A percentile compares a stretch with the other conserved stretches of the same genome.
Evolutionary conservation across 2,888 invertebrate genomes (phyloP).

Genomic region (Microctonus brassicae): DNA sequence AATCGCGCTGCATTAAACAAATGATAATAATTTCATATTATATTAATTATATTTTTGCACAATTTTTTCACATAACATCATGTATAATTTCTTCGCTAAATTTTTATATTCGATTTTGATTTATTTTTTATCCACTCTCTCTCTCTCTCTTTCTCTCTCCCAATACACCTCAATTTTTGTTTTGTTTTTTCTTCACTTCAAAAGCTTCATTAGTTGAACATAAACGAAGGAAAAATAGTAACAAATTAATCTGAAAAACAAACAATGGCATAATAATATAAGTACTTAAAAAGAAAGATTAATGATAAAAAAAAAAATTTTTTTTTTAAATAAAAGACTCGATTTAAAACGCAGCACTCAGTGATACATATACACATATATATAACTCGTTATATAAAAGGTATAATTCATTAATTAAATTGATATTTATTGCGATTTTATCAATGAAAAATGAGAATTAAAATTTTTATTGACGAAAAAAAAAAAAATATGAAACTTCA

Average conservation of each 20-base stretch:
- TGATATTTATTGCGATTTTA: background rate
- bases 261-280: conserved; percentile 15
- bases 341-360: conserved; percentile 52
- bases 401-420: conserved; percentile 12
- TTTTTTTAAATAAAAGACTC: too few relatives aligned
- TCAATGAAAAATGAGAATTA: background rate
- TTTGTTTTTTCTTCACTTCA: conserved; percentile 27
- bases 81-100: background rate
- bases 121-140: background rate
- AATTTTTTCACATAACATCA: conserved; percentile 17
- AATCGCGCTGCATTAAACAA: conserved; percentile 3
- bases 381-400: conserved; percentile 41
- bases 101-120: background rate
- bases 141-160: background rate
- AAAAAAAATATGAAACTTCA: background rate
- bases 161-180: background rate
- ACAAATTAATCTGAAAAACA: background rate
- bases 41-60: conserved; percentile 14
- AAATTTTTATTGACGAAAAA: background rate
- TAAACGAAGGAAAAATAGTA: background rate
- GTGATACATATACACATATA: conserved; percentile 47
- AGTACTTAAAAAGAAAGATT: conserved; percentile 39
- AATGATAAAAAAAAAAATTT: conserved; percentile 7
- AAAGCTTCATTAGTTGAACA: background rate
- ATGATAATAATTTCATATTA: conserved; percentile 42